Evolutionary conservation across 1,140 invertebrate genomes (phyloP).

Genomic region (Drosophila sulfurigaster): DNA sequence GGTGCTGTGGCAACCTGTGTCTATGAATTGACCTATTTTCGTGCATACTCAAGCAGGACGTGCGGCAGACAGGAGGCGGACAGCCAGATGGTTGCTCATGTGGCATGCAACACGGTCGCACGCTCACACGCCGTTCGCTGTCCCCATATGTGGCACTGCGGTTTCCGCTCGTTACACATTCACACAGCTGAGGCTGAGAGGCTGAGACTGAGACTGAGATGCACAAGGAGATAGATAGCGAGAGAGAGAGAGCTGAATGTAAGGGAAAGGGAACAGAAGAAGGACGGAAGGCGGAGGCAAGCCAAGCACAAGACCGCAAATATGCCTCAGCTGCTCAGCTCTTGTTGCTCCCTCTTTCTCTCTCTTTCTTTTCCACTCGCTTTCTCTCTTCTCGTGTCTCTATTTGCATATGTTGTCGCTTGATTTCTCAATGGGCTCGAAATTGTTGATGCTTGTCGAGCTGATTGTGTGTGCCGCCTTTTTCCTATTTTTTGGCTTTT

Average conservation of each 20-base stretch:
- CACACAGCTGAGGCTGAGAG: constrained; percentile 3
- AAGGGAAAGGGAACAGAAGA: too few species aligned
- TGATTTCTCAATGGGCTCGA: constrained; percentile 57
- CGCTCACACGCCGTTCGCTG: not conserved
- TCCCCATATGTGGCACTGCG: constrained; percentile 18
- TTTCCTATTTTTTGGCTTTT: not conserved
- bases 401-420: constrained; percentile 31
- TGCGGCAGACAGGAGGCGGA: constrained; percentile 5
- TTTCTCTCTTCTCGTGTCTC: not conserved
- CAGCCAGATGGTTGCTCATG: not conserved
- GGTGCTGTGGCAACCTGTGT: constrained; percentile 16
- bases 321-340: constrained; percentile 23
- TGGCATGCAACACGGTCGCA: constrained; percentile 18
- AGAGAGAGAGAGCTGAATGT: too few species aligned
- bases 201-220: not conserved
- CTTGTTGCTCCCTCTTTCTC: not conserved
- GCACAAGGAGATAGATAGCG: too few species aligned
- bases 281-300: constrained; percentile 13
- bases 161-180: constrained; percentile 62
- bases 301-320: constrained; percentile 26
- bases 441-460: constrained; percentile 47
- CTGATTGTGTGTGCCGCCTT: constrained; percentile 11
- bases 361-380: not conserved
- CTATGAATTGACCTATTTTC: constrained; percentile 34
- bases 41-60: constrained; percentile 29